Evolutionary conservation across 2,888 invertebrate species (phyloP).

Genomic region (Lasioglossum zephyrum): DNA sequence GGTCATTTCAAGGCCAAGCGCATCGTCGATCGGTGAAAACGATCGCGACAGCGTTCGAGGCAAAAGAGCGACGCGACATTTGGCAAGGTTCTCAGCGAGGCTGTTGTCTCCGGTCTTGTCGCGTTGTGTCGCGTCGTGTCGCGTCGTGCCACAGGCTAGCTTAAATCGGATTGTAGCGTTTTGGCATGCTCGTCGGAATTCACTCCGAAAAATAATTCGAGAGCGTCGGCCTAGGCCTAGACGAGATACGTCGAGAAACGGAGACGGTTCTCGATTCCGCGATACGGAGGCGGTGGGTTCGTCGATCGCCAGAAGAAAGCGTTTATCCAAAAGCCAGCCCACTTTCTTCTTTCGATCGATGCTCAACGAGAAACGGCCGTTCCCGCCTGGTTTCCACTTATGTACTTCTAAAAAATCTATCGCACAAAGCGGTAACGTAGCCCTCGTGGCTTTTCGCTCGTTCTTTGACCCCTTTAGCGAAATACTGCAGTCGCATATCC

Average conservation of each 20-base stretch:
- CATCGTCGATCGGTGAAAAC: constrained; percentile 16
- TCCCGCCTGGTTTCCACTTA: background rate
- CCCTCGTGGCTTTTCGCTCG: background rate
- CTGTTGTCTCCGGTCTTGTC: constrained; percentile 9
- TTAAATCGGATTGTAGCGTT: constrained; percentile 24
- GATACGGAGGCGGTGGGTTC: background rate
- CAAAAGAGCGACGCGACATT: constrained; percentile 16
- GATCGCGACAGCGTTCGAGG: constrained; percentile 6
- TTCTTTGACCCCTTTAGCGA: constrained; percentile 1
- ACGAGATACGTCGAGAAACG: background rate
- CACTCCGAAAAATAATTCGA: constrained; percentile 5
- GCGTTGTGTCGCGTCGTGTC: background rate
- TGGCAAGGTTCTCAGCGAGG: constrained; percentile 14
- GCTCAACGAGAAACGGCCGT: background rate
- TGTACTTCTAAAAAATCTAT: background rate
- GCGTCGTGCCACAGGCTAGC: background rate
- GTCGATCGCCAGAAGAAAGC: background rate
- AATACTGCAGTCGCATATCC: background rate
- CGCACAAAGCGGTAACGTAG: background rate
- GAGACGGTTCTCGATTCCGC: background rate
- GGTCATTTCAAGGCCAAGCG: background rate
- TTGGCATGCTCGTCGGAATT: constrained; percentile 13
- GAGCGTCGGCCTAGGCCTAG: constrained; percentile 14
- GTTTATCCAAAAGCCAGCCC: background rate
- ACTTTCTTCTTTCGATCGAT: background rate